Percentiles rank a stretch among this genome's conserved stretches.
Conservation (phyloP, 2,888 invertebrate genomes). For the Ypsolopha scabrella region DNA sequence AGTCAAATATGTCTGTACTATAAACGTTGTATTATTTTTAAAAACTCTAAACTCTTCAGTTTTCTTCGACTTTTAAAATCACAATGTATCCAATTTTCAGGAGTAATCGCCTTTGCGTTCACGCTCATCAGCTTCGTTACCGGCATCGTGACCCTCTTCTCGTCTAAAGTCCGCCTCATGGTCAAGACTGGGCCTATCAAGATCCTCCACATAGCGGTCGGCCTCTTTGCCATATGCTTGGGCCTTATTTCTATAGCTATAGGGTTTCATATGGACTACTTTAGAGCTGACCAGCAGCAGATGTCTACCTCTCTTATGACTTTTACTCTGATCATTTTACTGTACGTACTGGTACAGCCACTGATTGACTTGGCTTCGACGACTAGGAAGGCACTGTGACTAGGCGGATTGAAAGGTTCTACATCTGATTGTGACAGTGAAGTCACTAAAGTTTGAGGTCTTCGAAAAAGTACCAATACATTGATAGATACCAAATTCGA, state of each 20-base stretch:
- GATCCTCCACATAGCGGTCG: conserved; percentile 64
- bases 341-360: conserved; percentile 47
- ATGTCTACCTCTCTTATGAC: conserved; percentile 43
- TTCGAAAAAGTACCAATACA: no score
- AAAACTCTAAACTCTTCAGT: background rate
- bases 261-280: conserved; percentile 54
- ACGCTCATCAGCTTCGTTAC: conserved; percentile 50
- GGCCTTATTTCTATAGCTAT: conserved; percentile 58
- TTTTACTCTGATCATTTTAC: conserved; percentile 36
- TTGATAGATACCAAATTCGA: no score
- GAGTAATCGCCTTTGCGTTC: conserved; percentile 61
- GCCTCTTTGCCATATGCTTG: conserved; percentile 55
- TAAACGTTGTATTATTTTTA: no score
- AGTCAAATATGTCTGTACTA: no score
- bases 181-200: conserved; percentile 60
- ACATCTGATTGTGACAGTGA: conserved; percentile 33
- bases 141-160: conserved; percentile 63
- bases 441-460: conserved; percentile 12
- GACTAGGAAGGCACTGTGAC: conserved; percentile 44
- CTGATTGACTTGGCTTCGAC: conserved; percentile 42
- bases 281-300: conserved; percentile 28
- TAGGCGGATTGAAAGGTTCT: conserved; percentile 28
- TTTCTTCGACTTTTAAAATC: background rate
- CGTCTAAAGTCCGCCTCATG: conserved; percentile 54
- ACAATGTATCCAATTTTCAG: conserved; percentile 28